Evolutionary conservation across 2,797 vertebrate species (phyloP), one percentile per base, ranked within the genome.

Genomic region (Artibeus jamaicensis): DNA sequence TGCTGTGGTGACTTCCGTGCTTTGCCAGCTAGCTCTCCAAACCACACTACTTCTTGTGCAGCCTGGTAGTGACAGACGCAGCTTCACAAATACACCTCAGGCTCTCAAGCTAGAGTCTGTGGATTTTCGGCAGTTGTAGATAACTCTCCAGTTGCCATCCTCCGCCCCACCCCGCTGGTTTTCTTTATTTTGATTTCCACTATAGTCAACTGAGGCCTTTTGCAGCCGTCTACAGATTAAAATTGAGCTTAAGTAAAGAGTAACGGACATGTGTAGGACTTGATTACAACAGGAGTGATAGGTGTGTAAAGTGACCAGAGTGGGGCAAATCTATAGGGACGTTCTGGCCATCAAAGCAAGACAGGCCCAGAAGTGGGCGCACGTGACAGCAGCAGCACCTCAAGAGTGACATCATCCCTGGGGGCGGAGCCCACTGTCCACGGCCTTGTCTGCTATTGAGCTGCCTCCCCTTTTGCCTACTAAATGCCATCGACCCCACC

Each of bases 361-460:
- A 70, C 82, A 62, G 86, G 91, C 87, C 95, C 89, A 53, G 90
- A 95, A 86, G 93, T 95, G 93, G 94, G 93, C 57, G 96, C 96
- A 95, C 96, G 94, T 97, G 96, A 97, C 92, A 78, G 94, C 78
- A 46, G 79, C 92, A 79, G 96, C 78, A 96, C 95, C 94, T 96
- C 94, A 29, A 84, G 94, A 95, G 95, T 97, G 97, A 97, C 97
- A 68, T 97, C 97, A 98, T 85, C 93, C 48, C 26, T 18, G 67
- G 74, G 82, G 96, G 97, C 92, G 96, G 96, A 19, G 96, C 79
- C 90, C 12, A 32, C 87, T 39, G n/a, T 82, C 71, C 16, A 89
- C 68, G 95, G 96, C 95, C 97, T 92, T n/a, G 86, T 93, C 74
- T 79, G 88, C 87, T 81, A 3, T 3, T 0, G 91, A 85, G 95